Conservation (phyloP, 2,797 vertebrate species). For the Sebastes oblongus region DNA sequence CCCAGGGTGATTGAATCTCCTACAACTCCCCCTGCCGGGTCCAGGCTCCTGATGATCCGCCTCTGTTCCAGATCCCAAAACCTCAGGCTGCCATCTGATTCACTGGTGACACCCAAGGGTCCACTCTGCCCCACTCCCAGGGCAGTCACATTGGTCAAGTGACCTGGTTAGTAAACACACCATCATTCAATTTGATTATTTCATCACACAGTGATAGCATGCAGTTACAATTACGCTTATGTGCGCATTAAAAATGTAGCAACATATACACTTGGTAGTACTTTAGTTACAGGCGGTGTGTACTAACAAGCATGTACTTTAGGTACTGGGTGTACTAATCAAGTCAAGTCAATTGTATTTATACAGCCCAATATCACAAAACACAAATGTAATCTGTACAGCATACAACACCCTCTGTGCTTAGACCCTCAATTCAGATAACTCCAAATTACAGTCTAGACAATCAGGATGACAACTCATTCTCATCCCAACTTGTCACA, state of each 20-base stretch:
- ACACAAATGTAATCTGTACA: no score
- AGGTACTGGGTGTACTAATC: no score
- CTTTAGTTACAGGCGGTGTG: neutral
- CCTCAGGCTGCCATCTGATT: conserved; percentile 72
- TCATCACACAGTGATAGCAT: neutral
- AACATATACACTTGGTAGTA: neutral
- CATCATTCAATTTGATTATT: neutral
- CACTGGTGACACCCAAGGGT: conserved; percentile 62
- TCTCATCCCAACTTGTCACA: no score
- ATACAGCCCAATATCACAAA: no score
- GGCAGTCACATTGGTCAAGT: conserved; percentile 72
- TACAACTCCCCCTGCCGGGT: conserved; percentile 42
- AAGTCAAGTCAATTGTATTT: no score
- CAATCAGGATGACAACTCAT: no score
- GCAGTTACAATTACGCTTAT: neutral
- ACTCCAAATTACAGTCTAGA: no score
- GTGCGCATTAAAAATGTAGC: neutral
- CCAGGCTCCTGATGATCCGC: conserved; percentile 56
- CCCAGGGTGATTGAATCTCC: conserved; percentile 68
- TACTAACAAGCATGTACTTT: no score
- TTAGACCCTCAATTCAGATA: no score
- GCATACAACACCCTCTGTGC: no score
- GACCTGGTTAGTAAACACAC: conserved; percentile 57
- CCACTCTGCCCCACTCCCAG: conserved; percentile 59
- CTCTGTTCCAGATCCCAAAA: conserved; percentile 73